Evolutionary conservation across 2,888 invertebrate species (phyloP).

Genomic region (Acanthosepion pharaonis): DNA sequence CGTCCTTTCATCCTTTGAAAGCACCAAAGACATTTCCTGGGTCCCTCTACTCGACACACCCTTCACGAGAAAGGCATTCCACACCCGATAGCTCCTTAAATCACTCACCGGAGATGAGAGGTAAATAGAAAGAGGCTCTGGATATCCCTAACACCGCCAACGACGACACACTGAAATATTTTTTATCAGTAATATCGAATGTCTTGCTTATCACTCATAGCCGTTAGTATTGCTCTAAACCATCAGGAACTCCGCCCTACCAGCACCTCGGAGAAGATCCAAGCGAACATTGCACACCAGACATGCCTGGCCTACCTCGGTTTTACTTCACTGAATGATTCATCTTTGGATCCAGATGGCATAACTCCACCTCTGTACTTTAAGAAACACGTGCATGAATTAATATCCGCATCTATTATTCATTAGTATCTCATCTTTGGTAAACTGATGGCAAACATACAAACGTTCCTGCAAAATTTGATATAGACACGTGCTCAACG

Average conservation of each 20-base stretch:
- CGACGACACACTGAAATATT: background rate
- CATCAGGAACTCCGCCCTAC: background rate
- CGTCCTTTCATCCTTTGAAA: background rate
- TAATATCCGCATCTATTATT: background rate
- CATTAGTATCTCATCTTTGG: background rate
- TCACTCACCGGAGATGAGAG: background rate
- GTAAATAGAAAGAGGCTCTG: background rate
- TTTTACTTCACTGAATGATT: background rate
- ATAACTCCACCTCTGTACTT: background rate
- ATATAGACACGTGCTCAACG: background rate
- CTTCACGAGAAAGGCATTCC: background rate
- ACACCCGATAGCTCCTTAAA: background rate
- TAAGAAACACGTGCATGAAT: background rate
- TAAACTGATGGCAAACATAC: background rate
- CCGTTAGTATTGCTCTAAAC: background rate
- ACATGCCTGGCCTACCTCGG: background rate
- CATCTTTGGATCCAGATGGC: constrained; percentile 11
- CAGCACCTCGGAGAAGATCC: background rate
- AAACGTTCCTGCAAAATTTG: background rate
- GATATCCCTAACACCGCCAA: background rate
- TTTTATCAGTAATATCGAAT: background rate
- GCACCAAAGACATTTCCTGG: background rate
- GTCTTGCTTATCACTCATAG: background rate
- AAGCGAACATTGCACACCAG: background rate
- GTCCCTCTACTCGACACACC: background rate